phyloP scores from a whole-genome alignment of 2,797 vertebrate species.

The Acridotheres tristis region DNA sequence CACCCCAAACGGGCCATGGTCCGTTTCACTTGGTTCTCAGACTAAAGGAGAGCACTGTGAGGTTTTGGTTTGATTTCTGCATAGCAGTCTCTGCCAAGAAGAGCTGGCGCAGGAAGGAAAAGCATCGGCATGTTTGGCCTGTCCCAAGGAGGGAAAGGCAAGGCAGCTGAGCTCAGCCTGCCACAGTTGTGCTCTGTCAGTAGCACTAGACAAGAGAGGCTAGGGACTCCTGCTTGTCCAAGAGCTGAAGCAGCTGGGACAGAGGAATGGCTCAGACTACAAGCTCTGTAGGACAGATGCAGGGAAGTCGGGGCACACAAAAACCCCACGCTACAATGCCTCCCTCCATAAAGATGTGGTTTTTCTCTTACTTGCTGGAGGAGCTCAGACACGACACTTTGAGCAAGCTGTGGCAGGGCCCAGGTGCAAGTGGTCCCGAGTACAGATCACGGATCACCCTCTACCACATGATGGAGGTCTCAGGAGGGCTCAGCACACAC shows the following conservation, averaged over 20 bases:
- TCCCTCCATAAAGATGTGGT: background rate
- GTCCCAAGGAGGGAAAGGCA: background rate
- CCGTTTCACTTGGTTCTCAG: background rate
- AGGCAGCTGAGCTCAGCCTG: background rate
- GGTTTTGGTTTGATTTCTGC: conserved; percentile 30
- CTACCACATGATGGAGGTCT: background rate
- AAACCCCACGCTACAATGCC: background rate
- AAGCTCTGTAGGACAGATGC: background rate
- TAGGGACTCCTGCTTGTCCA: background rate
- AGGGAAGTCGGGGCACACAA: background rate
- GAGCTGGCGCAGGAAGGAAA: background rate
- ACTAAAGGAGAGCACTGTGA: background rate
- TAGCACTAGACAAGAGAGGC: background rate
- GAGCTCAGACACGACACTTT: background rate
- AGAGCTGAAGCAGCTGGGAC: background rate
- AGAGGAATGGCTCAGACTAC: conserved; percentile 36
- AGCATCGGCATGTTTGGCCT: background rate
- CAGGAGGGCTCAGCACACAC: background rate
- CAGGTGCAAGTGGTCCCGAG: fast-evolving
- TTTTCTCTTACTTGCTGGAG: background rate
- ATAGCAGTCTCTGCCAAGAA: conserved; percentile 15
- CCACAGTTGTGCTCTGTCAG: background rate
- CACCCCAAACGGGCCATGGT: fast-evolving
- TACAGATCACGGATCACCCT: background rate
- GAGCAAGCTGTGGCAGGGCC: background rate